Evolutionary conservation across 2,113 vertebrate species (phyloP).

Genomic region (Eublepharis macularius): DNA sequence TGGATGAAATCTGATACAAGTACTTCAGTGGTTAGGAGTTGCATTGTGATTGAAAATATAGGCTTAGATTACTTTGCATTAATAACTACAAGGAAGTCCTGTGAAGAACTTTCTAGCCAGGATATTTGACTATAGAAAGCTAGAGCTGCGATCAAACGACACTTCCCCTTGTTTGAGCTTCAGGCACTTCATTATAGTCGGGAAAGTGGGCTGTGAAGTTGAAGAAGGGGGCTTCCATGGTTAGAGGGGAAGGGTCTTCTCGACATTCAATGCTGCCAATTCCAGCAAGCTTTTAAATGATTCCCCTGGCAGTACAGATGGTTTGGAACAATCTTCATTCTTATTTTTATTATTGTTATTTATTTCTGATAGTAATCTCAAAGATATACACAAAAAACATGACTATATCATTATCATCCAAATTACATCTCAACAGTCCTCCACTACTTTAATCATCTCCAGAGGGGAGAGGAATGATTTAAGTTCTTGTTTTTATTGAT

Average conservation of each 20-base stretch:
- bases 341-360: too few species aligned
- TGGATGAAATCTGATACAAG: slow-evolving; percentile 27
- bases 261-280: not conserved
- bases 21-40: slow-evolving; percentile 20
- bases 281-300: not conserved
- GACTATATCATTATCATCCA: too few species aligned
- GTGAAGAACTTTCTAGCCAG: not conserved
- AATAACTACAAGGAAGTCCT: not conserved
- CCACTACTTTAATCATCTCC: too few species aligned
- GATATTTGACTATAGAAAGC: not conserved
- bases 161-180: not conserved
- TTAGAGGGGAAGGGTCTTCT: not conserved
- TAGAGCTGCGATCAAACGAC: not conserved
- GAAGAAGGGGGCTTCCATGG: not conserved
- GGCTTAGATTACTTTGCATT: slow-evolving; percentile 8
- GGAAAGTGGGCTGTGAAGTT: not conserved
- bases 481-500: not conserved
- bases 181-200: not conserved
- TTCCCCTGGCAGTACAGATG: not conserved
- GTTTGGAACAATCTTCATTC: too few species aligned
- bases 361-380: too few species aligned
- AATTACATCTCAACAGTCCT: too few species aligned
- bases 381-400: too few species aligned
- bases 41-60: slow-evolving; percentile 30
- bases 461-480: too few species aligned